Base-by-base conservation (phyloP, 2,113 vertebrate species). In the Periophthalmus modestus region DNA sequence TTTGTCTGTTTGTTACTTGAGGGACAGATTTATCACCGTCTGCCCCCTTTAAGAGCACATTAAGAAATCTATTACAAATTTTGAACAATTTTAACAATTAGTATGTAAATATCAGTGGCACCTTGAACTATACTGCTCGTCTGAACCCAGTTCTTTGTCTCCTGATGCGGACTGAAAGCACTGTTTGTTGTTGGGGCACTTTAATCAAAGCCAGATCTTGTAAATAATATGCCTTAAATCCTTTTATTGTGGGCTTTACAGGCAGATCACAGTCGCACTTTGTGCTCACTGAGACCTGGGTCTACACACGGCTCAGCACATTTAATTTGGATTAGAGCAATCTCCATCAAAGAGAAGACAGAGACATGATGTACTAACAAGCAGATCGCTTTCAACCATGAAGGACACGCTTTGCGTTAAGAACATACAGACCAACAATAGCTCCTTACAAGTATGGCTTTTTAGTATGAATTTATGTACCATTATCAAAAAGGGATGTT, bases 181-280 rank as follows among this genome's bases (percentile, higher is more conserved):
- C 14, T 63, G 15, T n/a, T 19, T 36, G 28, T 63, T n/a, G n/a
- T 7, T 36, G 15, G 3, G 13, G 62, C 62, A 39, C 34, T 39
- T 43, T 39, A 65, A 65, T 65, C 62, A 65, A 65, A 65, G 34
- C 34, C 5, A 10, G 34, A 18, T 39, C 33, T 21, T 67, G 39
- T 43, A 67, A 67, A 46, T 23, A 67, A 67, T 48, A 47, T 7
- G n/a, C 24, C 28, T 67, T 12, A 23, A 67, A 67, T 48, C 43
- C 21, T 34, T 65, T 39, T 54, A 13, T 21, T 54, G n/a, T 21
- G 34, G 23, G 47, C 2, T n/a, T 43, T 0, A 23, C 65, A 12
- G 46, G 52, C 19, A 54, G 18, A 54, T 21, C 43, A 36, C 28
- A 11, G 28, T 10, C 16, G 9, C 16, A n/a, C 23, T 62, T 68